Conservation (phyloP, 2,888 invertebrate genomes). For the Sceliomorpha sp. region DNA sequence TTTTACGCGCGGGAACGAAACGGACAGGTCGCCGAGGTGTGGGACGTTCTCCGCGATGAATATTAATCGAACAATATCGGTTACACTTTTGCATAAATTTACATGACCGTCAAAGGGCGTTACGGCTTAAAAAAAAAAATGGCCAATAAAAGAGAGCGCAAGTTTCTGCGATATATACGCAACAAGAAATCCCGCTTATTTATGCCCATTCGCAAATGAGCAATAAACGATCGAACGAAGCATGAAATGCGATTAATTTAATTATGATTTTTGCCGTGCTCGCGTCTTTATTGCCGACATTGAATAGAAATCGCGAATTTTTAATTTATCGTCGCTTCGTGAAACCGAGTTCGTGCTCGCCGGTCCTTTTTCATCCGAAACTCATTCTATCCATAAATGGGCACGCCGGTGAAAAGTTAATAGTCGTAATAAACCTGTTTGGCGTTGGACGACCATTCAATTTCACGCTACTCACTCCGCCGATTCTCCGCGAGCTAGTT, state of each 20-base stretch:
- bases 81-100: slow-evolving; percentile 72
- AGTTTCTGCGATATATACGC: too few relatives aligned
- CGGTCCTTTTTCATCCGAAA: slow-evolving; percentile 44
- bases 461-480: slow-evolving; percentile 54
- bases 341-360: slow-evolving; percentile 28
- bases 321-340: slow-evolving; percentile 36
- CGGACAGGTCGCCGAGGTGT: slow-evolving; percentile 32
- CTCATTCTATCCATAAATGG: slow-evolving; percentile 51
- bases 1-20: slow-evolving; percentile 13
- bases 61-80: slow-evolving; percentile 72
- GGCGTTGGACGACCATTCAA: slow-evolving; percentile 54
- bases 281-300: background rate
- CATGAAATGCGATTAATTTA: slow-evolving; percentile 3
- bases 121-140: too few relatives aligned
- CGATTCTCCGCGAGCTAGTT: slow-evolving; percentile 46
- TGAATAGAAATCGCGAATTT: slow-evolving; percentile 30
- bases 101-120: slow-evolving; percentile 55
- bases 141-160: too few relatives aligned
- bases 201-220: slow-evolving; percentile 26
- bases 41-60: slow-evolving; percentile 63
- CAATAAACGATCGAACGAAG: slow-evolving; percentile 12
- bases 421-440: slow-evolving; percentile 58
- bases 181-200: slow-evolving; percentile 32
- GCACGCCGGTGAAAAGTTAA: slow-evolving; percentile 54
- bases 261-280: background rate